Base-by-base conservation (phyloP, 2,797 vertebrate species). In the Zalophus californianus region DNA sequence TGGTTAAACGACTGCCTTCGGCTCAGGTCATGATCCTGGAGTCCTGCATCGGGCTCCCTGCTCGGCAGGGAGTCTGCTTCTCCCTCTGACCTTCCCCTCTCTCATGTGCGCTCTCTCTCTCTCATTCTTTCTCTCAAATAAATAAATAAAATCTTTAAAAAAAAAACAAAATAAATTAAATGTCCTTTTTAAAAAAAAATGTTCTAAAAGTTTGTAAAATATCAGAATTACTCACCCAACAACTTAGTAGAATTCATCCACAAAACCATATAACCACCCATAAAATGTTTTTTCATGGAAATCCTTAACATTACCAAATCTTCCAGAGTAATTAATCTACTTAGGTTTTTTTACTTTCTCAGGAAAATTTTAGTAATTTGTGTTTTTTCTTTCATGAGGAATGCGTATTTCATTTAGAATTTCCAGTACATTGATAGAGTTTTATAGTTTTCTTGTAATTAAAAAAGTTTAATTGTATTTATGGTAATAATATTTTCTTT, bases 141-240 rank as follows among this genome's bases (percentile, higher is more conserved):
- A 44, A 44, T 44, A 44, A 44, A 44, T 44, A 44, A 44, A 44
- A 44, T 44, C 6, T 44, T 44, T 44, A 2, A 3, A 38, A 38
- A 44, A 44, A 44, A 9, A 44, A 44, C 9, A 44, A 44, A 44
- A 44, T 73, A 86, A 79, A 52, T n/a, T 75, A 27, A 77, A 72
- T 85, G 84, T 85, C 12, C 8, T 44, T 68, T 91, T 41, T 20
- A 54, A 44, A 77, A 25, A 25, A 80, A 64, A 80, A 66, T n/a
- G n/a, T 54, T 88, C 60, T 91, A 96, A 83, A 41, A 48, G 23
- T 23, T 70, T 95, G 27, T 38, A 90, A 95, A 95, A 73, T 48
- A 41, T 78, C 48, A 21, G 5, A 68, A 83, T 83, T 94, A 48
- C 41, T 15, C 75, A 20, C 73, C 86, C 60, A 54, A 52, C 11